Conservation (phyloP, 30 jellyfish, hydroid and myxozoan genomes). For the Hydra vulgaris region DNA sequence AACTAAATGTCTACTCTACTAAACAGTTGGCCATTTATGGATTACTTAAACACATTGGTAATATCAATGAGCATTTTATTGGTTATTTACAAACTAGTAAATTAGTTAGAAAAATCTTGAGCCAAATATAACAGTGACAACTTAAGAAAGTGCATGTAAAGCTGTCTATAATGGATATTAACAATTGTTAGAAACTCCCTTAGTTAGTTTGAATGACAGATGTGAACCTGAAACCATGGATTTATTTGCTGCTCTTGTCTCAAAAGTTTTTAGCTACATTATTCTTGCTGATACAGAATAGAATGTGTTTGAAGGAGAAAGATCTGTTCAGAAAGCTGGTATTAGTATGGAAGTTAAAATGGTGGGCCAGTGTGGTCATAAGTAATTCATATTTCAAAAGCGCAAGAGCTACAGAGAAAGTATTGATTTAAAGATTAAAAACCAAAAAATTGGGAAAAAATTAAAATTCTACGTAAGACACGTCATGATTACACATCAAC, state of each 20-base stretch:
- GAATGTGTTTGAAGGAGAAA: neutral
- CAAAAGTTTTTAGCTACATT: neutral
- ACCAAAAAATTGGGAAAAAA: neutral
- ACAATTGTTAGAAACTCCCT: too few relatives aligned
- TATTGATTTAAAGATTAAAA: neutral
- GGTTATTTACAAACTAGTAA: neutral
- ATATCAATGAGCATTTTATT: neutral
- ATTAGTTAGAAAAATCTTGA: neutral
- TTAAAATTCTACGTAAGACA: neutral
- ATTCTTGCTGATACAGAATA: neutral
- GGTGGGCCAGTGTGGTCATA: neutral
- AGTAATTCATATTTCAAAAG: neutral
- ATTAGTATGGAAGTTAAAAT: neutral
- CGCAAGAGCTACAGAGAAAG: slow-evolving; percentile 7
- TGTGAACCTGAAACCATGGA: neutral
- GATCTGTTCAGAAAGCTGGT: slow-evolving; percentile 4
- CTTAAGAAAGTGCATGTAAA: too few relatives aligned
- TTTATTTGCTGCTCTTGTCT: neutral
- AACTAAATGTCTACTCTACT: slow-evolving; percentile 3
- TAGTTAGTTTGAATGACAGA: neutral
- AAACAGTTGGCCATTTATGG: too few relatives aligned
- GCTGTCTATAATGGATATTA: too few relatives aligned
- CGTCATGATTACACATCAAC: neutral
- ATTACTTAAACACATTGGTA: neutral
- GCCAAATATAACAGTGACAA: too few relatives aligned